phyloP scores from a whole-genome alignment of 1,140 invertebrate species.

The Manduca sexta region DNA sequence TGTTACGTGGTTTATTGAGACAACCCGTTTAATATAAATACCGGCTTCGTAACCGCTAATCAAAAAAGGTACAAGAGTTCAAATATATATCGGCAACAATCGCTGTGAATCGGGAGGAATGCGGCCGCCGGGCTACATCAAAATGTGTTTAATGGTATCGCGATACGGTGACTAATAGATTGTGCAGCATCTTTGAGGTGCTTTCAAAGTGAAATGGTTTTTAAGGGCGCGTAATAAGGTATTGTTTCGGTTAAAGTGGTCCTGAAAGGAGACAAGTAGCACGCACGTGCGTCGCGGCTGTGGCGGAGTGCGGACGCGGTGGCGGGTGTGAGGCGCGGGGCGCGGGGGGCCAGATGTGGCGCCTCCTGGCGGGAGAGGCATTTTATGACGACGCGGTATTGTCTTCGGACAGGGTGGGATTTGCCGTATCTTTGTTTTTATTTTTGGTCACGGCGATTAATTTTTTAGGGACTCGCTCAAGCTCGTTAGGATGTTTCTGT shows the following conservation, averaged over 20 bases:
- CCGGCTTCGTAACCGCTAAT: conserved; percentile 59
- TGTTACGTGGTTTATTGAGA: background rate
- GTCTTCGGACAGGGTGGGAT: conserved; percentile 60
- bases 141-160: conserved; percentile 48
- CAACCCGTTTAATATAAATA: conserved; percentile 39
- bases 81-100: conserved; percentile 57
- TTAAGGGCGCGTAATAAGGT: conserved; percentile 38
- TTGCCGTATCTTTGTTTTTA: conserved; percentile 54
- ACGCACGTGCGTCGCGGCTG: conserved; percentile 61
- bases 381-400: conserved; percentile 60
- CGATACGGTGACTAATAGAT: conserved; percentile 48
- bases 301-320: conserved; percentile 13
- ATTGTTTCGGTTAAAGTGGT: conserved; percentile 28
- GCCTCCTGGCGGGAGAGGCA: conserved; percentile 60
- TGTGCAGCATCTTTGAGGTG: conserved; percentile 26
- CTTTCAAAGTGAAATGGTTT: conserved; percentile 23
- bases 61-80: conserved; percentile 68
- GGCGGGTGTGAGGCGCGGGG: conserved; percentile 9
- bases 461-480: conserved; percentile 41
- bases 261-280: conserved; percentile 45
- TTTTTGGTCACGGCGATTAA: conserved; percentile 52
- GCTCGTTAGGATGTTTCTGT: conserved; percentile 12
- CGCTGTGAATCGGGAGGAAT: conserved; percentile 42
- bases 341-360: conserved; percentile 25
- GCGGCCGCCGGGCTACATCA: conserved; percentile 29